These are phyloP conservation scores for Neosilurus mollespiculum DNA, from an alignment of 2,797 vertebrate genomes.

Conservation along the genomic window DNA sequence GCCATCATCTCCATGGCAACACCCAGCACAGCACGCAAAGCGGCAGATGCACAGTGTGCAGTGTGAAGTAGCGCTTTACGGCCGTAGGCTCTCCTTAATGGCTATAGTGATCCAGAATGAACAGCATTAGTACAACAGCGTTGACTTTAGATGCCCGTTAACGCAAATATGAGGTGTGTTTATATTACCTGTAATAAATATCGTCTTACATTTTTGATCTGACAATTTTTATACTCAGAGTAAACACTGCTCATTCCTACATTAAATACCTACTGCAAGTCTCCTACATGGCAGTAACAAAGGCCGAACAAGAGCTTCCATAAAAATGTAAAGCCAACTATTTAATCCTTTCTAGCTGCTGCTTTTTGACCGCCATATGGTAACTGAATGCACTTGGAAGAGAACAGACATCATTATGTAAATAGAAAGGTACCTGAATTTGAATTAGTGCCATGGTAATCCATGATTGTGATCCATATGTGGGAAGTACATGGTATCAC, in stretches of 20 bases:
- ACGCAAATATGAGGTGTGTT: background rate
- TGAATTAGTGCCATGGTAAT: background rate
- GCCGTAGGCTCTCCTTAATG: constrained; percentile 34
- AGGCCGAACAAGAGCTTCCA: background rate
- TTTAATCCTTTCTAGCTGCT: background rate
- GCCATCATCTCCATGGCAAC: constrained; percentile 87
- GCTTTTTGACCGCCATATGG: background rate
- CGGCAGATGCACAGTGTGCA: constrained; percentile 75
- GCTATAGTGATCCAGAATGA: constrained; percentile 23
- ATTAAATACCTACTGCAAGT: background rate
- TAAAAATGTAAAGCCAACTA: background rate
- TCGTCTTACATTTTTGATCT: background rate
- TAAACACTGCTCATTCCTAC: background rate
- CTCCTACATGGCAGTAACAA: background rate
- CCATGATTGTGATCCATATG: background rate
- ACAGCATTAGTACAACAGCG: background rate
- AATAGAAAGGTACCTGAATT: background rate
- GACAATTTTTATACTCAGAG: background rate
- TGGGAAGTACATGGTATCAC: background rate
- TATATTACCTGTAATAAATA: background rate
- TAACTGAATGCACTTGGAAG: background rate
- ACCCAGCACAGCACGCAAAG: constrained; percentile 74
- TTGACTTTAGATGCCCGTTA: background rate
- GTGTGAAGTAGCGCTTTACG: constrained; percentile 61
- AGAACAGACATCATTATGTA: background rate